Conservation (phyloP, 2,113 vertebrate species). For the Ctenodactylus gundi region DNA sequence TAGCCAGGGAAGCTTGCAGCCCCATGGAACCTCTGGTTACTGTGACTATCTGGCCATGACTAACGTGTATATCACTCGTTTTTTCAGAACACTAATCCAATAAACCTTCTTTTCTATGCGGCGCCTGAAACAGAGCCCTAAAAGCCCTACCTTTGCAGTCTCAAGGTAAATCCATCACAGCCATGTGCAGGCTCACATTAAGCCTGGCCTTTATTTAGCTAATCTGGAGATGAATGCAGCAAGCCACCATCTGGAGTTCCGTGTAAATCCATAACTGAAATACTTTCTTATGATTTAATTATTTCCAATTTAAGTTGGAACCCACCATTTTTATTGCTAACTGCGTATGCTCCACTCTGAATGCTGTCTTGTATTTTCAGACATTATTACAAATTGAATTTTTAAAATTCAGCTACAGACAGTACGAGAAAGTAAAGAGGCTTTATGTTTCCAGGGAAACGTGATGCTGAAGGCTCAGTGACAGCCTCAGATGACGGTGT, state of each 20-base stretch:
- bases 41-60: neutral
- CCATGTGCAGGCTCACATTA: conserved; percentile 73
- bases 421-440: conserved; percentile 59
- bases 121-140: conserved; percentile 36
- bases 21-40: neutral
- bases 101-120: conserved; percentile 24
- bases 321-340: conserved; percentile 67
- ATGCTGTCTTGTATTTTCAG: conserved; percentile 44
- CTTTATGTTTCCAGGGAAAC: conserved; percentile 84
- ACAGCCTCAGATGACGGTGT: conserved; percentile 68
- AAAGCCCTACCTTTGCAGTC: conserved; percentile 59
- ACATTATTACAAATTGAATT: conserved; percentile 59
- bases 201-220: conserved; percentile 86
- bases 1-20: neutral
- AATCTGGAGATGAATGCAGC: conserved; percentile 86
- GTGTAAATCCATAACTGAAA: conserved; percentile 53
- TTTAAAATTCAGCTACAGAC: conserved; percentile 45
- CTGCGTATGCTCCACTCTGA: conserved; percentile 55
- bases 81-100: conserved; percentile 56
- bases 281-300: conserved; percentile 66
- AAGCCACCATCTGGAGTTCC: conserved; percentile 87
- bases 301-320: conserved; percentile 74
- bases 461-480: conserved; percentile 80
- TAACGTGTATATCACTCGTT: neutral
- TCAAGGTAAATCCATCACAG: conserved; percentile 65